A percentile compares a stretch with the other conserved stretches of the same genome.
phyloP scores from a whole-genome alignment of 2,888 invertebrate genomes.

The Yponomeuta cagnagella region DNA sequence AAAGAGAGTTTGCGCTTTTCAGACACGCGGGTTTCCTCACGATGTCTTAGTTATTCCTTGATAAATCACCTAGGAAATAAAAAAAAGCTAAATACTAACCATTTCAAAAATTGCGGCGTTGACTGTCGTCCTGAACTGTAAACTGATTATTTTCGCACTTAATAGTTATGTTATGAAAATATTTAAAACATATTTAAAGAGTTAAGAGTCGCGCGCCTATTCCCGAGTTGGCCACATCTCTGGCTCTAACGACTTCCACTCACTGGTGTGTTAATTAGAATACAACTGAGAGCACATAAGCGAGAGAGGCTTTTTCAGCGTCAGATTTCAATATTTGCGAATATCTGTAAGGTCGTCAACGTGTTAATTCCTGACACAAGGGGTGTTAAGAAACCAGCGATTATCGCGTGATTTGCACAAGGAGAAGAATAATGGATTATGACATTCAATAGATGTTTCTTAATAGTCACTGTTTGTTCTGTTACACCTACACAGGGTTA shows the following conservation, averaged over 20 bases:
- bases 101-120: not conserved
- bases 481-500: not conserved
- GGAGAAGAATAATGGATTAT: not conserved
- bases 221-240: not conserved
- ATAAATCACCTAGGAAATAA: not conserved
- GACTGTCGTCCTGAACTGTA: not conserved
- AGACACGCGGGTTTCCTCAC: too few relatives aligned
- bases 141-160: not conserved
- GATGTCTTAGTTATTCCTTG: too few relatives aligned
- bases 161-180: not conserved
- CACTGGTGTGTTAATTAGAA: constrained; percentile 36
- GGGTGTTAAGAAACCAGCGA: not conserved
- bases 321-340: not conserved
- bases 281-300: constrained; percentile 31
- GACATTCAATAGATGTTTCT: not conserved
- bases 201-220: not conserved
- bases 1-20: too few relatives aligned
- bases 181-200: not conserved
- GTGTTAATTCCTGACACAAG: not conserved
- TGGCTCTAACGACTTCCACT: not conserved
- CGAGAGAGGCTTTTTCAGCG: constrained; percentile 16
- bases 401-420: not conserved
- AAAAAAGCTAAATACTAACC: not conserved
- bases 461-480: not conserved
- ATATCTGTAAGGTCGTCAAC: not conserved